Base-by-base conservation (phyloP, 2,797 vertebrate genomes). In the Molothrus aeneus region DNA sequence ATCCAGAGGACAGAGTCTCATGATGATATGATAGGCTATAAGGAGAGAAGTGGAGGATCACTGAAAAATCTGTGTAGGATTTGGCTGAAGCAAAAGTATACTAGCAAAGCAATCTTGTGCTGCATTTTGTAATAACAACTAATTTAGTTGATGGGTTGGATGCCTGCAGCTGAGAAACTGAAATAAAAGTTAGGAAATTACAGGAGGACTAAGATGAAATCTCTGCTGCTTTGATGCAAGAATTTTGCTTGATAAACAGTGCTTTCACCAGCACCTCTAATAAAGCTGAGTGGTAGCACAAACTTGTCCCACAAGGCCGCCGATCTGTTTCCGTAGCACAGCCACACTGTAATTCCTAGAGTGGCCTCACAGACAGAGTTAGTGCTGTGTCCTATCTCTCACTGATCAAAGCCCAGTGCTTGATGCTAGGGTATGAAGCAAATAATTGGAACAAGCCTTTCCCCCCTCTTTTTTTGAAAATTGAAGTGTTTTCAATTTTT, bases 381-480 rank as follows among this genome's bases (percentile, higher is more conserved):
- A 13, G 31, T 24, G 43, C 48, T 63, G 28, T 31, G 63, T 32
- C 18, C 11, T 24, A 13, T 29, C 42, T 36, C 26, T 80, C 3
- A 0, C 51, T 51, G 63, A 69, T 32, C 56, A 38, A 43, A 92
- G 50, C n/a, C 65, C 47, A 57, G 38, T 29, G 43, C 12, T 59
- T 51, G 43, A 79, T 40, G 43, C 26, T 43, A 17, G 66, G 11
- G 43, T 59, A 31, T 17, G 42, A 50, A 79, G 60, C 21, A 61
- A 69, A 61, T 77, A 20, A 69, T 64, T 80, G n/a, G 17, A 68
- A 29, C 10, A 50, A 68, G 26, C 21, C 9, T 56, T 71, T 13
- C 3, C 18, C 5, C 1, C 2, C 3, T 60, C 3, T 34, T 3
- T n/a, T 25, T 57, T 57, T 25, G 22, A 34, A 57, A 57, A 1